Conservation (phyloP, 2,113 vertebrate genomes). For the Oceanodroma tethys region DNA sequence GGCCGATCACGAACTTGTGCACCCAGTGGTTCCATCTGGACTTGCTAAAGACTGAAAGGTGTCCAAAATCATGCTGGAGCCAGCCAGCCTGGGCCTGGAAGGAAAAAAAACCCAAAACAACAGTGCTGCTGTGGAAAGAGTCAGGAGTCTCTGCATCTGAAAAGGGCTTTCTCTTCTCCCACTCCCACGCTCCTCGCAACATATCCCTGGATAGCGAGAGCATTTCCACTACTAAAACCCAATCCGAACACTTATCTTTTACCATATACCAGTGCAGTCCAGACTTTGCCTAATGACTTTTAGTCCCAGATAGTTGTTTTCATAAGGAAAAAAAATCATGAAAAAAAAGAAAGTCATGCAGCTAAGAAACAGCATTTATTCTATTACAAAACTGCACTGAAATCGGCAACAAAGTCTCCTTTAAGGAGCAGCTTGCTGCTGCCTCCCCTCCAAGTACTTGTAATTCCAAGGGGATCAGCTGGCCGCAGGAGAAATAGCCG, state of each 20-base stretch:
- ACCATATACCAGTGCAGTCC: not conserved
- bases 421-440: constrained; percentile 14
- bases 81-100: constrained; percentile 81
- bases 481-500: constrained; percentile 15
- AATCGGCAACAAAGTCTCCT: constrained; percentile 24
- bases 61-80: constrained; percentile 85
- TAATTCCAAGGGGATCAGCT: constrained; percentile 27
- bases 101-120: not conserved
- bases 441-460: not conserved
- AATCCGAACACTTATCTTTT: not conserved
- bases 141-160: not conserved
- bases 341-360: not conserved
- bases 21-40: constrained; percentile 81
- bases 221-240: not conserved
- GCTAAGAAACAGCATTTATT: constrained; percentile 12
- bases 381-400: constrained; percentile 15
- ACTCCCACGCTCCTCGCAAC: not conserved
- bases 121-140: not conserved
- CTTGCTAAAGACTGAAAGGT: constrained; percentile 79
- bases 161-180: not conserved
- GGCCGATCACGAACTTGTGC: constrained; percentile 82
- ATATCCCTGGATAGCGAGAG: not conserved
- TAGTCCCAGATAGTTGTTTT: not conserved
- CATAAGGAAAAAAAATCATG: not conserved
- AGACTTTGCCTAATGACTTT: not conserved